Base-by-base conservation (phyloP, 2,888 invertebrate species). In the Tridacna crocea region DNA sequence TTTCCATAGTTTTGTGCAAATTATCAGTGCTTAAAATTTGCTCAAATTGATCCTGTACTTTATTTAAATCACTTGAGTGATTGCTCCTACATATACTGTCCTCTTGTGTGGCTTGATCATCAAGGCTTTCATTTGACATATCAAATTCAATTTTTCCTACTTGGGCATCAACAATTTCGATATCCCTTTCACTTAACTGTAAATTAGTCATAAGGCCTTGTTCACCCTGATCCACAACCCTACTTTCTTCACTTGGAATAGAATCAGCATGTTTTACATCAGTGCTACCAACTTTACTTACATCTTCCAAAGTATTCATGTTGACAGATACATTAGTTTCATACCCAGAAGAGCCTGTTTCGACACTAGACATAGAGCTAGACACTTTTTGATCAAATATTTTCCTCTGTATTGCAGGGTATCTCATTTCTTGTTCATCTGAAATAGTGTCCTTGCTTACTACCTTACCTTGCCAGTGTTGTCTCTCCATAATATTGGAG, bases 291-390 rank as follows among this genome's bases (percentile, higher is more conserved):
- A 68, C 70, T 81, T 81, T 27, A 80, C 65, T 26, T 24, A 2
- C 24, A 8, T 84, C 84, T 36, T 86, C 86, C 48, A 51, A 80
- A 13, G 72, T 36, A 19, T 80, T 79, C 48, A 72, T 77, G 55
- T 77, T 77, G 27, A 76, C 78, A 27, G 87, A 87, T 26, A 51
- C 72, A 74, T 87, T 87, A 61, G 87, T 87, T 75, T 87, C 87
- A 80, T 87, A 87, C 15, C 87, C 87, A 61, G 87, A 87, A n/a
- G 87, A 87, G 24, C 82, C 82, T 19, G 84, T 87, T 55, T 87
- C 87, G 61, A 87, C 82, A 72, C 87, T 87, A 24, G 84, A 82
- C 46, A 80, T 76, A 26, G 87, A 87, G 48, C 74, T 77, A 36
- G 86, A 76, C 8, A 81, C 83, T 63, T 82, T 81, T 22, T 66